These are phyloP conservation scores for Pentalonia nigronervosa DNA, from an alignment of 1,140 invertebrate species.

Conservation along the genomic window DNA sequence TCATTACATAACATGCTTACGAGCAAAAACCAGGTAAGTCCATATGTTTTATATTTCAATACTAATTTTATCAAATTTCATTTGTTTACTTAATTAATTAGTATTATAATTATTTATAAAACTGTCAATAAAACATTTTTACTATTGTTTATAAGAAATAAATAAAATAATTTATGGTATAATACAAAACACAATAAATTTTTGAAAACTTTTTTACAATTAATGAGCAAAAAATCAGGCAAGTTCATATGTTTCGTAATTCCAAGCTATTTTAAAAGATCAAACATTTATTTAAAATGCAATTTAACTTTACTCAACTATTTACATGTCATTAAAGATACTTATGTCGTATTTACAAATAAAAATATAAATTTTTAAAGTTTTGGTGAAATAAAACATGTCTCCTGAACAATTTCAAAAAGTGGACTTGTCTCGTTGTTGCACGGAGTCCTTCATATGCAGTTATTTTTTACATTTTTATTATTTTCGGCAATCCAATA, in stretches of 20 bases:
- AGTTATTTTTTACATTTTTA: too few relatives aligned
- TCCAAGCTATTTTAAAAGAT: not conserved
- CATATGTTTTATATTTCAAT: not conserved
- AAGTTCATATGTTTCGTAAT: constrained; percentile 33
- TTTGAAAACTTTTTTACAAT: not conserved
- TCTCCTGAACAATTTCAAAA: constrained; percentile 30
- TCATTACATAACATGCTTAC: too few relatives aligned
- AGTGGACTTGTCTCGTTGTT: constrained; percentile 43
- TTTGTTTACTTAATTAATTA: too few relatives aligned
- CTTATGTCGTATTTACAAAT: constrained; percentile 1
- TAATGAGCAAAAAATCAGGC: constrained; percentile 20
- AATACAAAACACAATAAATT: not conserved
- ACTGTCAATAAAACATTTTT: not conserved
- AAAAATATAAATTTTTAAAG: constrained; percentile 36
- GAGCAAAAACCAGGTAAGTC: not conserved
- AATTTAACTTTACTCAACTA: constrained; percentile 15
- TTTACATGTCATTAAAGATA: constrained; percentile 11
- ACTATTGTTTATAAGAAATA: not conserved
- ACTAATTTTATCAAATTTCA: not conserved
- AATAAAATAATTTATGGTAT: not conserved
- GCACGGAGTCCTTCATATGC: too few relatives aligned
- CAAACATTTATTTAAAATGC: not conserved
- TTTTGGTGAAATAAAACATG: not conserved
- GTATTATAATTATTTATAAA: not conserved
- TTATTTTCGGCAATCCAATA: too few relatives aligned